Conservation (phyloP, 2,113 vertebrate genomes). For the Dromiciops gliroides region DNA sequence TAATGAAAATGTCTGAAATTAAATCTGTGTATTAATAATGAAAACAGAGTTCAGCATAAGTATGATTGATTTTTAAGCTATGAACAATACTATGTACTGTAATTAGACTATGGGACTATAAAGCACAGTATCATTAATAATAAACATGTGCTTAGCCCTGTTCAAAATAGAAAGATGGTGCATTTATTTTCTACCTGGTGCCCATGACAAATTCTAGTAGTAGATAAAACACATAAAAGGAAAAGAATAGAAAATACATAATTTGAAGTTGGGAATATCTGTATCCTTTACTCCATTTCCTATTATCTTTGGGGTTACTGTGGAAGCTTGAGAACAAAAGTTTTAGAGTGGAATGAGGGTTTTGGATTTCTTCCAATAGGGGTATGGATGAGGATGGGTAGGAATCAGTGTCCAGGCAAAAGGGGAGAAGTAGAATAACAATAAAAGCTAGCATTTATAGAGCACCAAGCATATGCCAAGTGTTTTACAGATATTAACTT, state of each 20-base stretch:
- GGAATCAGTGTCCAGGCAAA: no score
- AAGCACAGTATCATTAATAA: constrained; percentile 45
- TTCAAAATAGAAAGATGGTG: constrained; percentile 45
- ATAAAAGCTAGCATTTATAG: no score
- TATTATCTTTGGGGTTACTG: constrained; percentile 31
- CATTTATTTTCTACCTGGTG: constrained; percentile 55
- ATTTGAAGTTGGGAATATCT: constrained; percentile 27
- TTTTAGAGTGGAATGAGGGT: constrained; percentile 18
- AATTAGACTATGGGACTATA: constrained; percentile 31
- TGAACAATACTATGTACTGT: background rate
- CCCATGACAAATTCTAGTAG: constrained; percentile 48
- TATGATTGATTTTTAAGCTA: background rate
- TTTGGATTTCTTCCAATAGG: background rate
- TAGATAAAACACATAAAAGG: constrained; percentile 42
- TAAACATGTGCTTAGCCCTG: constrained; percentile 29
- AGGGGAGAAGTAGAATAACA: no score
- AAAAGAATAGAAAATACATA: constrained; percentile 43
- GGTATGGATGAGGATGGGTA: no score
- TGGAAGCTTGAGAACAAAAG: constrained; percentile 46
- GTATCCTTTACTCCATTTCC: background rate
- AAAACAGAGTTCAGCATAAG: background rate
- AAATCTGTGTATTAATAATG: constrained; percentile 28
- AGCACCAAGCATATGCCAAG: no score
- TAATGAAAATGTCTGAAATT: constrained; percentile 23
- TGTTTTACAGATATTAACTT: no score